phyloP scores from a whole-genome alignment of 2,113 vertebrate genomes.

The Mystacornis crossleyi region DNA sequence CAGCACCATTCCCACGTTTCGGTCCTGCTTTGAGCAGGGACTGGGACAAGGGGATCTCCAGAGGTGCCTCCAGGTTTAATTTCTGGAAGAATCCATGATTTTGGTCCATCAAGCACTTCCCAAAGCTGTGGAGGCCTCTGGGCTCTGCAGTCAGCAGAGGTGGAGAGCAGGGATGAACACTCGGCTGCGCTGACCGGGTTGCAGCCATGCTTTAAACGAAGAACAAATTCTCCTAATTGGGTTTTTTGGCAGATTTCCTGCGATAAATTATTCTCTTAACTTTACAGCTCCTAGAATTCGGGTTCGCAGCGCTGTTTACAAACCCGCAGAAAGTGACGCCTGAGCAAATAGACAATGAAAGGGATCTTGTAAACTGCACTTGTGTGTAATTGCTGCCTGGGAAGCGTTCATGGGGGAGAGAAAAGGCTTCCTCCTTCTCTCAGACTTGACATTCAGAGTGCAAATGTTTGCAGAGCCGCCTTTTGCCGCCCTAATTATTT shows the following conservation, averaged over 20 bases:
- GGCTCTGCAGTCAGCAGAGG: background rate
- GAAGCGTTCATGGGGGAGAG: background rate
- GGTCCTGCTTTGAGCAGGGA: background rate
- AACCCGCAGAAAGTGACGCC: background rate
- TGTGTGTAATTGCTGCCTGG: background rate
- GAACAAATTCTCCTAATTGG: background rate
- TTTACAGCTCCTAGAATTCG: background rate
- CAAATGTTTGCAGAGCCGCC: background rate
- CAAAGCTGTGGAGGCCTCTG: background rate
- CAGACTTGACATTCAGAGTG: background rate
- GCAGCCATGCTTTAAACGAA: background rate
- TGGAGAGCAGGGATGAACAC: background rate
- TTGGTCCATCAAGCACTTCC: background rate
- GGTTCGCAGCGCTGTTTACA: background rate
- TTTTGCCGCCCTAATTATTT: background rate
- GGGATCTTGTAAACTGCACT: background rate
- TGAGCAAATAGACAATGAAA: background rate
- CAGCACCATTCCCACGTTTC: background rate
- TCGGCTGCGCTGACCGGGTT: background rate
- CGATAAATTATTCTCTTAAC: background rate
- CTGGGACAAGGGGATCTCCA: background rate
- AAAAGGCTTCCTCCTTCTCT: background rate
- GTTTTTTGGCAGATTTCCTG: background rate
- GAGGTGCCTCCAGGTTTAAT: background rate
- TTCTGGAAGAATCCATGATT: background rate